A percentile compares a stretch with the other conserved stretches of the same genome.
phyloP scores from a whole-genome alignment of 2,113 vertebrate species.

The Hippopotamus amphibius region DNA sequence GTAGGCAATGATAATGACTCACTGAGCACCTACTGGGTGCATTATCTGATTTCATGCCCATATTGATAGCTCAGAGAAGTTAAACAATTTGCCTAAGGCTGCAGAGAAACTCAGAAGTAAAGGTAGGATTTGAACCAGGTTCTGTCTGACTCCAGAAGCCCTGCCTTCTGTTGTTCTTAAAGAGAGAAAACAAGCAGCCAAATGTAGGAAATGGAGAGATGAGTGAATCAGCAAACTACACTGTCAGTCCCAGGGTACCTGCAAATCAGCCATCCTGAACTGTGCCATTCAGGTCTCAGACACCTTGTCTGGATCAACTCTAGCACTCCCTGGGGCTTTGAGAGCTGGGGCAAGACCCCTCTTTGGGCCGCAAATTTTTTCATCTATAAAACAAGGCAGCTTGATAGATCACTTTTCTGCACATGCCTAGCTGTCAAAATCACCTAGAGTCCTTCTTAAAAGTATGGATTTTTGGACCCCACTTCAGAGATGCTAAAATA shows the following conservation, averaged over 20 bases:
- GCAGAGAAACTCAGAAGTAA: background rate
- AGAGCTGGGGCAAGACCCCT: constrained; percentile 33
- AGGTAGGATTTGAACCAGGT: background rate
- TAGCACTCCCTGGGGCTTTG: background rate
- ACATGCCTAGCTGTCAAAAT: background rate
- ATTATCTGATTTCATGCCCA: background rate
- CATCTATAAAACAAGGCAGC: background rate
- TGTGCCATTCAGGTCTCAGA: background rate
- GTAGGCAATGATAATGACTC: background rate
- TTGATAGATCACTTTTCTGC: background rate
- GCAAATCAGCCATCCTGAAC: background rate
- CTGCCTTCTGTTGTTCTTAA: background rate
- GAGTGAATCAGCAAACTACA: background rate
- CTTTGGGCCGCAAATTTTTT: background rate
- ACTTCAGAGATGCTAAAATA: constrained; percentile 16
- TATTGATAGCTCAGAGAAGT: background rate
- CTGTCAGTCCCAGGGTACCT: background rate
- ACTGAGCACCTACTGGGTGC: background rate
- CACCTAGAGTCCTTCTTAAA: background rate
- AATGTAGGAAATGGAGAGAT: background rate
- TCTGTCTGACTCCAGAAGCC: background rate
- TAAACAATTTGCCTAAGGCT: background rate
- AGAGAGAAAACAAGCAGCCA: background rate
- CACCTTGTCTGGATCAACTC: background rate
- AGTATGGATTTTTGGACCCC: background rate